phyloP scores from a whole-genome alignment of 2,888 invertebrate species.

The Bombyx huttoni region DNA sequence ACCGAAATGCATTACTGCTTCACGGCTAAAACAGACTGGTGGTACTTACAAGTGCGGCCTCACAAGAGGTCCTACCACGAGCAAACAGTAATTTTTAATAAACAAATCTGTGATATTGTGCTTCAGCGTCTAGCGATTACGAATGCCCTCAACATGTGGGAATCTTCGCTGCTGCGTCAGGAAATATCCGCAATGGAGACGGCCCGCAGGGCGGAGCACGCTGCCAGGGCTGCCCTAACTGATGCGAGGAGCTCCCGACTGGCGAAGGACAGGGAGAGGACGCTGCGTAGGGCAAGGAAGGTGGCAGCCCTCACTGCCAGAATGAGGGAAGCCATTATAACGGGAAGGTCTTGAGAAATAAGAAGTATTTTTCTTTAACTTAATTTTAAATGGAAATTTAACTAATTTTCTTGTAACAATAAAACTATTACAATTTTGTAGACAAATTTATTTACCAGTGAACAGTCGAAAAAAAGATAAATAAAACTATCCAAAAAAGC shows the following conservation, averaged over 20 bases:
- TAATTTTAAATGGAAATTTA: neutral
- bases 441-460: too few relatives aligned
- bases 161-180: conserved; percentile 28
- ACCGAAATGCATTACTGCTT: too few relatives aligned
- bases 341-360: conserved; percentile 4
- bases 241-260: conserved; percentile 25
- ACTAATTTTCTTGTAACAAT: too few relatives aligned
- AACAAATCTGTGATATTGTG: too few relatives aligned
- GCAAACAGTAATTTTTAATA: too few relatives aligned
- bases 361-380: neutral
- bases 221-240: conserved; percentile 28
- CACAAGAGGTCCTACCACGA: too few relatives aligned
- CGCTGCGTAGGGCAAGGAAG: conserved; percentile 20
- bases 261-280: conserved; percentile 20
- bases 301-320: conserved; percentile 36
- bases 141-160: conserved; percentile 48
- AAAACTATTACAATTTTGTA: too few relatives aligned
- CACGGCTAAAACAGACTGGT: too few relatives aligned
- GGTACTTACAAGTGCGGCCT: too few relatives aligned
- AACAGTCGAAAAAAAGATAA: too few relatives aligned
- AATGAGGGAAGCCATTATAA: conserved; percentile 36
- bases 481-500: too few relatives aligned
- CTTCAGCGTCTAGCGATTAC: conserved; percentile 44
- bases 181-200: conserved; percentile 35
- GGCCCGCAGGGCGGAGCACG: conserved; percentile 28